Conservation (phyloP, 2,797 vertebrate species). For the Cercopithecus neglectus region DNA sequence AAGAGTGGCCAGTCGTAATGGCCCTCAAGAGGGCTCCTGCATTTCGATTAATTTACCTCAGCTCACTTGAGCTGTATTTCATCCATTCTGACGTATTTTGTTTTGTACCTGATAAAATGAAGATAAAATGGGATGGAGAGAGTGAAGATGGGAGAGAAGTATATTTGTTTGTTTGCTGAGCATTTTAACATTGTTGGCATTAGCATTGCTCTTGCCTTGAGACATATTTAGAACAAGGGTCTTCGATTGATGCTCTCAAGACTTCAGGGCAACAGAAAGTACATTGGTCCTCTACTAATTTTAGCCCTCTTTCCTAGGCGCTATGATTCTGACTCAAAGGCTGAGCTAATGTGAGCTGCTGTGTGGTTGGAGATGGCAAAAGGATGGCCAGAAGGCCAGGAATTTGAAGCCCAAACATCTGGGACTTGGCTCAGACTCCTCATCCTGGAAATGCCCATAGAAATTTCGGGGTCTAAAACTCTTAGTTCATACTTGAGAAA, state of each 20-base stretch:
- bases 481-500: slow-evolving; percentile 1
- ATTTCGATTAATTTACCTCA: slow-evolving; percentile 39
- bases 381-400: not conserved
- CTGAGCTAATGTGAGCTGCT: not conserved
- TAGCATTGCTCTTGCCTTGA: not conserved
- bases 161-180: slow-evolving; percentile 4
- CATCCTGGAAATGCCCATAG: not conserved
- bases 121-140: not conserved
- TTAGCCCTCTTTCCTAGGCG: not conserved
- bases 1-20: slow-evolving; percentile 62
- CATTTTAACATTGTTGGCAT: slow-evolving; percentile 40
- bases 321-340: not conserved
- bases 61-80: slow-evolving; percentile 40
- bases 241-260: slow-evolving; percentile 30
- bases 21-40: slow-evolving; percentile 41
- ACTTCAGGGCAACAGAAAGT: not conserved
- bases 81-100: slow-evolving; percentile 47
- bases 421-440: not conserved
- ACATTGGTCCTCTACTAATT: not conserved
- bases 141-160: not conserved
- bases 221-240: slow-evolving; percentile 1
- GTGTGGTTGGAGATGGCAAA: not conserved
- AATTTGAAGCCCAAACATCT: not conserved
- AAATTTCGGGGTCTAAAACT: not conserved
- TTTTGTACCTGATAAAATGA: slow-evolving; percentile 40